phyloP scores from a whole-genome alignment of 2,888 invertebrate genomes.

The Leucania comma region DNA sequence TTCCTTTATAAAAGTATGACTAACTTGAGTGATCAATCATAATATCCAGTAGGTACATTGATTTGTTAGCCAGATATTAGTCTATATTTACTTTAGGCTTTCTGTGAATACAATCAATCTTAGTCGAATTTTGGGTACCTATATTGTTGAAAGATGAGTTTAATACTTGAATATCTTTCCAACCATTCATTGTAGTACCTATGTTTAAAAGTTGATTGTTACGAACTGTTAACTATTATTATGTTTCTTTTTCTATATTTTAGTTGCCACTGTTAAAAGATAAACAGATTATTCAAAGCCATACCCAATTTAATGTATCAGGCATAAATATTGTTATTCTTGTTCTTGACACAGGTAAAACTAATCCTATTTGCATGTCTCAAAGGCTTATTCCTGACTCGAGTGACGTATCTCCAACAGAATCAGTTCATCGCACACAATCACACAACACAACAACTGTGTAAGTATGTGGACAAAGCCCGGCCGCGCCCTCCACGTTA shows the following conservation, averaged over 20 bases:
- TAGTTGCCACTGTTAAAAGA: not conserved
- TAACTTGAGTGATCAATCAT: constrained; percentile 19
- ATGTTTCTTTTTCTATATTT: not conserved
- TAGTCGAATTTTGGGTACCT: not conserved
- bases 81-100: not conserved
- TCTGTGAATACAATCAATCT: constrained; percentile 13
- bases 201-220: not conserved
- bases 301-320: not conserved
- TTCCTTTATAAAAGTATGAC: not conserved
- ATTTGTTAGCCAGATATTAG: constrained; percentile 12
- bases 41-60: not conserved
- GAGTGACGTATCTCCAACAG: not conserved
- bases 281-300: not conserved
- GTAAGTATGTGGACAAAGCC: constrained; percentile 1
- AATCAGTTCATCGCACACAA: constrained; percentile 7
- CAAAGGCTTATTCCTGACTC: not conserved
- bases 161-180: not conserved
- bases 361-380: constrained; percentile 17
- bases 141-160: not conserved
- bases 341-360: not conserved
- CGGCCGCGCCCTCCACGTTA: not conserved
- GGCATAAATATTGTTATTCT: not conserved
- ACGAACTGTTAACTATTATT: not conserved
- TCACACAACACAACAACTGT: not conserved
- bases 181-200: not conserved